Evolutionary conservation across 2,888 invertebrate species (phyloP), one percentile per base, ranked within the genome.

Genomic region (Acheta domesticus): DNA sequence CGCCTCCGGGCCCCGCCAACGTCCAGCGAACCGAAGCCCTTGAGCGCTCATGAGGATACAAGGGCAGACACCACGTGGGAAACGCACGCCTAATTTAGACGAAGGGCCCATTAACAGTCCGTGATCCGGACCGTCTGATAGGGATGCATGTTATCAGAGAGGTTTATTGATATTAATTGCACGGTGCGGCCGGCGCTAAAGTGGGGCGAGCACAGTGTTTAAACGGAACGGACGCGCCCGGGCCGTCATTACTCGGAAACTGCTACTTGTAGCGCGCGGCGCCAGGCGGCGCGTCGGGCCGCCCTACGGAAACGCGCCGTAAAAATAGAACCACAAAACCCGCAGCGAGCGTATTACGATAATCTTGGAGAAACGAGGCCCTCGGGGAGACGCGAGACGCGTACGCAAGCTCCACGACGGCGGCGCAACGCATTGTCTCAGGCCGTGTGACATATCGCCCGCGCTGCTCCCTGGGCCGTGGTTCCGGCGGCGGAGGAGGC

Each of bases 101-200:
- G n/a, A 62, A 62, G 36, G 36, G 36, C 36, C 36, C 36, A 36
- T 36, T 36, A 62, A 62, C 62, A 62, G 16, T n/a, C 62, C 62
- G 62, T 14, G 62, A 62, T 62, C 16, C n/a, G 62, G 62, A 62
- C 62, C 62, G 62, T 19, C n/a, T 62, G 62, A 36, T 62, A n/a
- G 62, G n/a, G 62, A 62, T 14, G 14, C 62, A n/a, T 62, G 62
- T 62, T 62, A 62, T 62, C 62, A 62, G n/a, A 62, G 62, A 14
- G 62, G 62, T 14, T 62, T 62, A 62, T 62, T 62, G 62, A 62
- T 62, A 62, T 62, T 62, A 62, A 62, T 62, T 62, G 62, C 62
- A 62, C 62, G 62, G 14, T 62, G 62, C 62, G 62, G 36, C 8
- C 8, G 62, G n/a, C 62, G 62, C 62, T 62, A 62, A 62, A 62